These are phyloP conservation scores for Turritopsis dohrnii DNA, from an alignment of 30 jellyfish, hydroid and myxozoan genomes.

Conservation along the genomic window DNA sequence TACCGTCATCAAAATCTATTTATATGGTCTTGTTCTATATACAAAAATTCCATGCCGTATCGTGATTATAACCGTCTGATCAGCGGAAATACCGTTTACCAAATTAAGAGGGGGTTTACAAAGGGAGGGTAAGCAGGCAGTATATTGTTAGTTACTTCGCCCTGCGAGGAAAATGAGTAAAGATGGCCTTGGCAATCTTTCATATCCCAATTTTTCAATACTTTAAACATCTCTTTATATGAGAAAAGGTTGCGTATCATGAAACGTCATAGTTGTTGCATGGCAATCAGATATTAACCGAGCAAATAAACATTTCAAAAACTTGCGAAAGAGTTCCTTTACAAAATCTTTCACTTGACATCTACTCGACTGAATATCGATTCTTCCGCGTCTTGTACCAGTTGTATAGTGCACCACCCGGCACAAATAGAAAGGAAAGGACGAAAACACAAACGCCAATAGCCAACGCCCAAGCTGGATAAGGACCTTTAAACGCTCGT, in stretches of 20 bases:
- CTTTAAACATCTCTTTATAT: too few relatives aligned
- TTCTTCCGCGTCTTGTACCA: constrained; percentile 6
- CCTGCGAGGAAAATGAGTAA: too few relatives aligned
- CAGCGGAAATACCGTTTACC: neutral
- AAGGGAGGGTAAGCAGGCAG: too few relatives aligned
- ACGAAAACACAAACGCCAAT: constrained; percentile 59
- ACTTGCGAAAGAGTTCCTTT: too few relatives aligned
- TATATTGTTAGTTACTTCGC: too few relatives aligned
- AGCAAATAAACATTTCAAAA: too few relatives aligned
- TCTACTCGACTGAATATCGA: neutral
- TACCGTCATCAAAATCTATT: neutral
- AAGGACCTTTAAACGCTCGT: constrained; percentile 44
- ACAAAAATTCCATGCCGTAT: neutral
- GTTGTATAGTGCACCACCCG: constrained; percentile 19
- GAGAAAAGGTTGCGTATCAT: too few relatives aligned
- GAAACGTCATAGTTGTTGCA: too few relatives aligned
- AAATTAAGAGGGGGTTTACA: neutral
- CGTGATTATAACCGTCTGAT: too few relatives aligned
- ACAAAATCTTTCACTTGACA: neutral
- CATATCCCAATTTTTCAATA: too few relatives aligned
- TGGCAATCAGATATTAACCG: too few relatives aligned
- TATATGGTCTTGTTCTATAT: neutral
- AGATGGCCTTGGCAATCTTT: too few relatives aligned
- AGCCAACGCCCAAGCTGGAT: constrained; percentile 82
- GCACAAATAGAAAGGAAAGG: constrained; percentile 46